Base-by-base conservation (phyloP, 2,888 invertebrate genomes). In the Flexamia atlantica region DNA sequence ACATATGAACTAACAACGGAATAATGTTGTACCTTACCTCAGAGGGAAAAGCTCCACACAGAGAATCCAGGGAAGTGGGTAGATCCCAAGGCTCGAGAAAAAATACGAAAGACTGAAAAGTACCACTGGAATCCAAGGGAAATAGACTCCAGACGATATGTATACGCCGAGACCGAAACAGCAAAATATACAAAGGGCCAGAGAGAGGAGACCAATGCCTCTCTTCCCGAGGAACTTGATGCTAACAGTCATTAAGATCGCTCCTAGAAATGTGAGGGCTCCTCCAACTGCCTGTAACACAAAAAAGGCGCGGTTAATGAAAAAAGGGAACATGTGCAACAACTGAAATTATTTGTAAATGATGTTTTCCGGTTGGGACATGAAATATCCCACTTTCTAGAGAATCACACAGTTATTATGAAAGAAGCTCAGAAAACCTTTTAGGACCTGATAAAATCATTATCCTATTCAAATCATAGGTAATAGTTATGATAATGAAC, bases 31-130 rank as follows among this genome's bases (percentile, higher is more conserved):
- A n/a, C n/a, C n/a, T 89, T 87, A 92, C 92, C 91, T 91, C 86
- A 92, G 91, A 0, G 92, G 92, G 86, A 92, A 93, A 10, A 93
- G 90, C 88, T 93, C 92, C 85, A 92, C 92, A 4, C 92, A 89
- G 30, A 92, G 86, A 84, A 92, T 91, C 92, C 92, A 93, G 0
- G 92, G 91, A 17, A 92, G 89, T 12, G 90, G 90, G 1, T 90
- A 88, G 4, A 89, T 85, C 4, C 89, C 89, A 12, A 88, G 60
- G 23, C 90, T 90, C 80, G 89, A 90, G 84, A 90, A 90, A 0
- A 90, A 85, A 0, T 90, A 89, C 80, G 91, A 87, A 0, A 89
- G 82, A 72, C 91, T 91, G 87, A 92, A 90, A 57, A 91, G 87
- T 0, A 89, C 87, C 32, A 91, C 86, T 0, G 92, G 91, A 0